These are phyloP conservation scores for Eidolon dupreanum DNA, from an alignment of 2,797 vertebrate species.

Conservation along the genomic window DNA sequence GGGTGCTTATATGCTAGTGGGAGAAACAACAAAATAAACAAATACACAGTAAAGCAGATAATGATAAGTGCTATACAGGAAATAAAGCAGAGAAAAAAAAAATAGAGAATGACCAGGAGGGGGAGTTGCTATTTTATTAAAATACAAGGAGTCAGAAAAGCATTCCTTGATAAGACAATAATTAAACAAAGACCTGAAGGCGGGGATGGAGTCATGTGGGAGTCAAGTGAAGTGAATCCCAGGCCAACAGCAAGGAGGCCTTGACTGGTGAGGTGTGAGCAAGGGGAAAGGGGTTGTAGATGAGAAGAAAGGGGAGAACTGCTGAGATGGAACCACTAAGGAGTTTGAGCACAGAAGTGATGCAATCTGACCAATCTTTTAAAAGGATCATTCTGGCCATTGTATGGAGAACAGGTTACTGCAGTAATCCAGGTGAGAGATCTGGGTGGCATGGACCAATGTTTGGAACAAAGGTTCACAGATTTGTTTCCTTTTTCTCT, in stretches of 20 bases:
- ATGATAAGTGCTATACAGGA: background rate
- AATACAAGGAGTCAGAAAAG: background rate
- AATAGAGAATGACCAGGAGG: background rate
- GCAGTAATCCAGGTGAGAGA: background rate
- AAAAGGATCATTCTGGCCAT: background rate
- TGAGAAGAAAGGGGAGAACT: background rate
- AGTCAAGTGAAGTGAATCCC: background rate
- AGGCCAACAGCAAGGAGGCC: background rate
- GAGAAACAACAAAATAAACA: background rate
- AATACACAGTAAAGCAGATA: background rate
- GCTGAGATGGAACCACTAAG: background rate
- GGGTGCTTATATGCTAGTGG: background rate
- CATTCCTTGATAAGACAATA: background rate
- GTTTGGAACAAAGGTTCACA: background rate
- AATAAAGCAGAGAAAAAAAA: background rate
- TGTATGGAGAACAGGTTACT: background rate
- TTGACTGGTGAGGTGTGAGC: background rate
- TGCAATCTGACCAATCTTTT: background rate
- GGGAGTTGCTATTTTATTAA: conserved; percentile 2
- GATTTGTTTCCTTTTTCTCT: background rate
- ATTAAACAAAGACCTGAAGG: background rate
- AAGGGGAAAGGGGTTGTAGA: background rate
- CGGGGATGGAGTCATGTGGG: background rate
- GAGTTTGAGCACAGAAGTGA: background rate
- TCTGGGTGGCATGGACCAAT: background rate